Percentiles rank a stretch among this genome's conserved stretches.
phyloP scores from a whole-genome alignment of 2,888 invertebrate genomes.

The Drosophila stalkeri region DNA sequence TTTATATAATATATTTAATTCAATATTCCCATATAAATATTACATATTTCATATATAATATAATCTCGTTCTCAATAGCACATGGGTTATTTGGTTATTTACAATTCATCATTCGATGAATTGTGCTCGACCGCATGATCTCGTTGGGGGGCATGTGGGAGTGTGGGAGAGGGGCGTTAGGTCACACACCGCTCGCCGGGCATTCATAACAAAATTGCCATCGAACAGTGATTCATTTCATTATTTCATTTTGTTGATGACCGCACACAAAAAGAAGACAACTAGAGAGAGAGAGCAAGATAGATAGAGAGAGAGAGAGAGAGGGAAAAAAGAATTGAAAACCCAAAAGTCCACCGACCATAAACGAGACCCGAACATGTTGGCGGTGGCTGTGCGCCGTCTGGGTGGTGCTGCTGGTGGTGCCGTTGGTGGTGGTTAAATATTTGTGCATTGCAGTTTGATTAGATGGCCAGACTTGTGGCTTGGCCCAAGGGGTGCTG shows the following conservation, averaged over 20 bases:
- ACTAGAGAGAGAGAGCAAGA: too few relatives aligned
- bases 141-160: not conserved
- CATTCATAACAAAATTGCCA: constrained; percentile 12
- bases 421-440: constrained; percentile 16
- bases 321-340: constrained; percentile 24
- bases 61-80: not conserved
- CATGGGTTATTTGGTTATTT: not conserved
- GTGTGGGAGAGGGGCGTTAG: not conserved
- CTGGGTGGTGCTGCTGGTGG: constrained; percentile 7
- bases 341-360: constrained; percentile 33
- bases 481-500: not conserved
- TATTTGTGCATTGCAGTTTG: constrained; percentile 31
- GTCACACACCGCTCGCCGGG: not conserved
- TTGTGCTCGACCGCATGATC: not conserved
- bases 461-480: constrained; percentile 28
- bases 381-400: not conserved
- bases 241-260: constrained; percentile 33
- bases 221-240: constrained; percentile 30
- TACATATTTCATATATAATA: not conserved
- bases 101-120: too few relatives aligned
- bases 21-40: not conserved
- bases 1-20: not conserved
- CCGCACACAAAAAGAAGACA: constrained; percentile 23
- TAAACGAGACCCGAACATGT: constrained; percentile 28
- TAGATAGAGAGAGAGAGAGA: not conserved